A percentile compares a stretch with the other conserved stretches of the same genome.
Evolutionary conservation across 1,140 invertebrate species (phyloP).

Genomic region (Drosophila ercepeae): DNA sequence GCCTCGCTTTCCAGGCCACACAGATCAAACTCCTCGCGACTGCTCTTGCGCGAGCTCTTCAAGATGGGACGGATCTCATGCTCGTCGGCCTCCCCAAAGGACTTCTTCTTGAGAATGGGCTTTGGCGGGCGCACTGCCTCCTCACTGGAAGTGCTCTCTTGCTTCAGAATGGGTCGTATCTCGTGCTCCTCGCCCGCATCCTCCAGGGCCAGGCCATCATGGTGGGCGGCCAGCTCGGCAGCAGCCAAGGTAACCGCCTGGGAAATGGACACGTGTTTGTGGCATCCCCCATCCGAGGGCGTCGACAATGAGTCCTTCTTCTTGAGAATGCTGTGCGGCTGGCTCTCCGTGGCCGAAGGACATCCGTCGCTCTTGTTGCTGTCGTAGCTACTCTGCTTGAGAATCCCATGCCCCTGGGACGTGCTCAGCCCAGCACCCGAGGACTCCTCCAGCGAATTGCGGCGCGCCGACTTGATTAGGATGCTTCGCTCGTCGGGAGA

Average conservation of each 20-base stretch:
- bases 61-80: slow-evolving; percentile 88
- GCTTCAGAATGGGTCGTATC: slow-evolving; percentile 91
- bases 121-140: slow-evolving; percentile 85
- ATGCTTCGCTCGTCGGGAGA: slow-evolving; percentile 82
- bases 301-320: slow-evolving; percentile 87
- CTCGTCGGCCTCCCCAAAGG: slow-evolving; percentile 91
- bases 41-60: slow-evolving; percentile 88
- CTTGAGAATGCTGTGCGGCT: slow-evolving; percentile 91
- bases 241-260: slow-evolving; percentile 88
- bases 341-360: slow-evolving; percentile 85
- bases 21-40: slow-evolving; percentile 82
- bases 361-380: slow-evolving; percentile 86
- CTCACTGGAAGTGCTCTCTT: slow-evolving; percentile 71
- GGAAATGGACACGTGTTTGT: slow-evolving; percentile 88
- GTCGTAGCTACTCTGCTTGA: slow-evolving; percentile 88
- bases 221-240: slow-evolving; percentile 83
- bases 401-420: slow-evolving; percentile 86
- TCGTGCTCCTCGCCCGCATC: slow-evolving; percentile 84
- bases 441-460: slow-evolving; percentile 83
- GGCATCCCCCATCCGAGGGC: slow-evolving; percentile 83
- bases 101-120: slow-evolving; percentile 94
- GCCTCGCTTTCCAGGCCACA: slow-evolving; percentile 36
- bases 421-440: slow-evolving; percentile 44
- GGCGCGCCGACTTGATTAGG: slow-evolving; percentile 83
- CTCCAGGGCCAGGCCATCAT: slow-evolving; percentile 35